Conservation (phyloP, 2,797 vertebrate genomes). For the Xiphophorus birchmanni region DNA sequence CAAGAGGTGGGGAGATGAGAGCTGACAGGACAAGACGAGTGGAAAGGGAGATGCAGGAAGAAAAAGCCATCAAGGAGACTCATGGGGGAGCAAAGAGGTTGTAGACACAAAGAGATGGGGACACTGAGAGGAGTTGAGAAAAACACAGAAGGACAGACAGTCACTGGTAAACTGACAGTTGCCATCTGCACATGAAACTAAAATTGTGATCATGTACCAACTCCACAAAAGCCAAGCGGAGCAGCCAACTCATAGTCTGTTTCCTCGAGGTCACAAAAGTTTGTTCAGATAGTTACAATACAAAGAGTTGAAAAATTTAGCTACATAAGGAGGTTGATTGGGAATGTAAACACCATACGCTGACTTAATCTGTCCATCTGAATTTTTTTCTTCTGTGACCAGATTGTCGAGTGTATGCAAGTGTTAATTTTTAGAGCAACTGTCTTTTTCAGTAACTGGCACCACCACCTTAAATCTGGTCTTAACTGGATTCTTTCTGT, state of each 20-base stretch:
- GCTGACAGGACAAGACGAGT: slow-evolving; percentile 67
- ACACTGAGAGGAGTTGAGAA: slow-evolving; percentile 27
- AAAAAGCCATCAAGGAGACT: slow-evolving; percentile 56
- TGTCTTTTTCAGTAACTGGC: slow-evolving; percentile 22
- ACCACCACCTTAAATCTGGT: slow-evolving; percentile 18
- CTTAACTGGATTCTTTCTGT: not conserved
- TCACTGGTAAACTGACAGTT: slow-evolving; percentile 37
- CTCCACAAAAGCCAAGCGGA: slow-evolving; percentile 22
- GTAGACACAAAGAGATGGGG: slow-evolving; percentile 33
- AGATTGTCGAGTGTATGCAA: slow-evolving; percentile 21
- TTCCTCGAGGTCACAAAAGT: slow-evolving; percentile 13
- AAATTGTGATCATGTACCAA: slow-evolving; percentile 21
- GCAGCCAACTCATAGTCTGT: slow-evolving; percentile 17
- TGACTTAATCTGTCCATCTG: slow-evolving; percentile 34
- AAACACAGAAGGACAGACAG: slow-evolving; percentile 36
- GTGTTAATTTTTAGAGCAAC: slow-evolving; percentile 27
- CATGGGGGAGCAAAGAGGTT: slow-evolving; percentile 45
- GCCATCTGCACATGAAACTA: slow-evolving; percentile 19
- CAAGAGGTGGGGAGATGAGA: slow-evolving; percentile 52
- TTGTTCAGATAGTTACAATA: slow-evolving; percentile 16
- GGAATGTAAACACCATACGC: slow-evolving; percentile 51
- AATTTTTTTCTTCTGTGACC: slow-evolving; percentile 25
- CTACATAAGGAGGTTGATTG: slow-evolving; percentile 23
- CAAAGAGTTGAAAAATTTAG: slow-evolving; percentile 45
- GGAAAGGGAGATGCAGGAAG: slow-evolving; percentile 48